phyloP scores from a whole-genome alignment of 2,113 vertebrate genomes.

The Pteruthius melanotis region DNA sequence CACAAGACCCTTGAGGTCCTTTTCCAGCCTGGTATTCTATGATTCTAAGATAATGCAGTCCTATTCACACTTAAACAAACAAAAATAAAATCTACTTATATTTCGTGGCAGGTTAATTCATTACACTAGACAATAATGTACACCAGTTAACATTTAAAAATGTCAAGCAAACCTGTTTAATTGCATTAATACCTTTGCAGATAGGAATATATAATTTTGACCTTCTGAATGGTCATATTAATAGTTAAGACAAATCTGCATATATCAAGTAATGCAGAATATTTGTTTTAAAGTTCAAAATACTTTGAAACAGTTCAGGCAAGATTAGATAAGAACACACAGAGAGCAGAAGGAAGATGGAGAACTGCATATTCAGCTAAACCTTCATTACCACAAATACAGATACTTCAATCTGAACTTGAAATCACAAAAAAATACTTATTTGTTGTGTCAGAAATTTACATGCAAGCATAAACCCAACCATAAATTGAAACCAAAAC shows the following conservation, averaged over 20 bases:
- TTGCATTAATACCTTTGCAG: conserved; percentile 6
- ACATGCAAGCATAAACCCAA: background rate
- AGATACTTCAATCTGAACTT: background rate
- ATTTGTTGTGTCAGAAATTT: background rate
- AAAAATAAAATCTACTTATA: background rate
- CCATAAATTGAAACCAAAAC: background rate
- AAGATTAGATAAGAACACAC: conserved; percentile 11
- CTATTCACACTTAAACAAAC: background rate
- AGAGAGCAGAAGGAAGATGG: background rate
- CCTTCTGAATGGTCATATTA: conserved; percentile 48
- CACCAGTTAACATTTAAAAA: conserved; percentile 58
- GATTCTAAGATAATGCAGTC: background rate
- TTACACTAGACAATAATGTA: conserved; percentile 20
- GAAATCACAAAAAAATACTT: background rate
- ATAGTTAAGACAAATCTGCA: conserved; percentile 28
- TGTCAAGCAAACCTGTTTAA: conserved; percentile 58
- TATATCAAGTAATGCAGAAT: background rate
- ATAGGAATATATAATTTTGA: conserved; percentile 28
- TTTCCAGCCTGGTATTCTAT: background rate
- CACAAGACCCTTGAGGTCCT: background rate
- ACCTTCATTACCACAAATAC: background rate
- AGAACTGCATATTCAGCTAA: background rate
- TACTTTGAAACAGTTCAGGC: background rate
- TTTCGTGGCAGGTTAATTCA: conserved; percentile 6
- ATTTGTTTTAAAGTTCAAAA: conserved; percentile 25